A percentile compares a stretch with the other conserved stretches of the same genome.
phyloP scores from a whole-genome alignment of 2,113 vertebrate species.

The Ophthalmolycus amberensis region DNA sequence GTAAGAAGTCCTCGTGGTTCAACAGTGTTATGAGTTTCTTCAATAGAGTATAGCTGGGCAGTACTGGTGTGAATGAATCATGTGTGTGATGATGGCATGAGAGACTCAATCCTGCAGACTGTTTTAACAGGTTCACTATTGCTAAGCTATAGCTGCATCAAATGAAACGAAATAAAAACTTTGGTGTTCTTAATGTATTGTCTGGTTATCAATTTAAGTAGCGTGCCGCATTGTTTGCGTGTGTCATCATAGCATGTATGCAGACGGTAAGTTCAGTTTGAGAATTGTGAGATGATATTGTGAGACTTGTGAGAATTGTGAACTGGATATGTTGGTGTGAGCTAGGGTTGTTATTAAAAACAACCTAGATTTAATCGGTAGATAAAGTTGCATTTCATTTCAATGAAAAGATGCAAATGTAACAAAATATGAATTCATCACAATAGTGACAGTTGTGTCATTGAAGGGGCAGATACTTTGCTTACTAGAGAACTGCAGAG shows the following conservation, averaged over 20 bases:
- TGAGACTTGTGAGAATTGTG: no score
- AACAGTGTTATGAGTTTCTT: constrained; percentile 42
- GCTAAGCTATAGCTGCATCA: constrained; percentile 61
- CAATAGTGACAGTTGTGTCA: not conserved
- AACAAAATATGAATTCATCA: not conserved
- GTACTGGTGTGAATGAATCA: not conserved
- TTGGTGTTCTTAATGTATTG: constrained; percentile 42
- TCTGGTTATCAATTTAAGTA: not conserved
- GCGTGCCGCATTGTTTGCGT: not conserved
- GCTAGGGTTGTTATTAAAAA: not conserved
- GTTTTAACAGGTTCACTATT: constrained; percentile 51
- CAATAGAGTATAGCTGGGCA: constrained; percentile 16
- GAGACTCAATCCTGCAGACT: constrained; percentile 10
- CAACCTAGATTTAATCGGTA: not conserved
- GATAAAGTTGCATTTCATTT: not conserved
- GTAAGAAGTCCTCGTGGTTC: constrained; percentile 28
- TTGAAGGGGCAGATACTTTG: not conserved
- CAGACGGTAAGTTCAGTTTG: not conserved
- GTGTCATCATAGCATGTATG: not conserved
- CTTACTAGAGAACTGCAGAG: not conserved
- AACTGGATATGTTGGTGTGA: not conserved
- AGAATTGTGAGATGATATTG: not conserved
- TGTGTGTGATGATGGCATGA: not conserved
- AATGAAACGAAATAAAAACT: constrained; percentile 65
- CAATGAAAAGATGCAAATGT: not conserved